These are phyloP conservation scores for Physeter macrocephalus DNA, from an alignment of 2,113 vertebrate genomes.

Conservation along the genomic window DNA sequence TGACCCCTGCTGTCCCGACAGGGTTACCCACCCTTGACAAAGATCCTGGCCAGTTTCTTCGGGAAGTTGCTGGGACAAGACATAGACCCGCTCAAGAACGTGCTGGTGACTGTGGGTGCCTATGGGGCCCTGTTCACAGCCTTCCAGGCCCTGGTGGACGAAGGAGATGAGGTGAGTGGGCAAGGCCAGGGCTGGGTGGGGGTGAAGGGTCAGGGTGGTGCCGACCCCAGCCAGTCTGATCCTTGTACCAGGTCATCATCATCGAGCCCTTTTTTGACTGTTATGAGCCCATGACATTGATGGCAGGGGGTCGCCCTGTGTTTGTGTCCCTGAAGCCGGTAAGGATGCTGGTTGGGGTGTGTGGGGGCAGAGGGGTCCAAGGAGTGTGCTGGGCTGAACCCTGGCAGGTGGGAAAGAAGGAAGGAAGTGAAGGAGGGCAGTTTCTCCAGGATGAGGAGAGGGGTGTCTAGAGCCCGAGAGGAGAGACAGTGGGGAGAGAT, in stretches of 20 bases:
- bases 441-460: not conserved
- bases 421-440: not conserved
- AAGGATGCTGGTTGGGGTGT: constrained; percentile 58
- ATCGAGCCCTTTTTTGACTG: constrained; percentile 97
- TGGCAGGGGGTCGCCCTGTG: constrained; percentile 89
- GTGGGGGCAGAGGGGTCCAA: not conserved
- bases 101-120: constrained; percentile 94
- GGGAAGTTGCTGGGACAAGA: constrained; percentile 86
- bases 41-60: constrained; percentile 88
- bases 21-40: constrained; percentile 91
- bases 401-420: not conserved
- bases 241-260: constrained; percentile 89
- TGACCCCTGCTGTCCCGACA: constrained; percentile 65
- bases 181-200: not conserved
- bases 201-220: not conserved
- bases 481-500: not conserved
- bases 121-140: constrained; percentile 92
- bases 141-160: constrained; percentile 92
- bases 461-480: not conserved
- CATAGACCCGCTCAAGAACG: constrained; percentile 86
- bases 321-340: constrained; percentile 90
- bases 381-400: not conserved
- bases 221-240: not conserved
- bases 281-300: constrained; percentile 92
- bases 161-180: constrained; percentile 90